These are phyloP conservation scores for Clivina fossor DNA, from an alignment of 2,888 invertebrate genomes.

Conservation along the genomic window DNA sequence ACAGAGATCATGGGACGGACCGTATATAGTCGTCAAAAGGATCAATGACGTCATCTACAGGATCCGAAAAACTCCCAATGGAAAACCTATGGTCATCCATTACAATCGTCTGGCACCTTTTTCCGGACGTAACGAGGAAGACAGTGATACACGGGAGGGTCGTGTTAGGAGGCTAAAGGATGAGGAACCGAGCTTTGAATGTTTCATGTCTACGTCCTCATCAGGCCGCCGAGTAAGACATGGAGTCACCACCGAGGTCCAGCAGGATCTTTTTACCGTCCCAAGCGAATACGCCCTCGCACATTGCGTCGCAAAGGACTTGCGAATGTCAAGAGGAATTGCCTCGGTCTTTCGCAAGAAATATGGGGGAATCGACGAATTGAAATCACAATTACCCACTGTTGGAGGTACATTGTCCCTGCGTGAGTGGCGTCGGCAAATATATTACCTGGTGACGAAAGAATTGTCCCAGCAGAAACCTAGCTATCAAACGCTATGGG, in stretches of 20 bases:
- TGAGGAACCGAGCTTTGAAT: too few relatives aligned
- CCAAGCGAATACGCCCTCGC: neutral
- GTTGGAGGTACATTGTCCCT: neutral
- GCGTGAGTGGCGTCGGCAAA: neutral
- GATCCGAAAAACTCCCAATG: constrained; percentile 18
- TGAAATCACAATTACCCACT: neutral
- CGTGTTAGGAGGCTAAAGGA: too few relatives aligned
- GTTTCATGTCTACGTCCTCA: too few relatives aligned
- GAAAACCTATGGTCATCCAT: constrained; percentile 33
- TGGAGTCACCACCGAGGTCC: neutral
- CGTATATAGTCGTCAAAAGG: constrained; percentile 34
- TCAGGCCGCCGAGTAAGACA: neutral
- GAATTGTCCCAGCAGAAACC: neutral
- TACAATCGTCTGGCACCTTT: constrained; percentile 28
- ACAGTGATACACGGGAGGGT: too few relatives aligned
- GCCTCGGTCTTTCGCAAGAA: neutral
- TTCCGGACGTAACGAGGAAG: too few relatives aligned
- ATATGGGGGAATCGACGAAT: neutral
- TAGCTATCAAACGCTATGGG: too few relatives aligned
- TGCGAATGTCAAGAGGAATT: neutral
- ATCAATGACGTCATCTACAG: constrained; percentile 36
- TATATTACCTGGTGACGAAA: constrained; percentile 1
- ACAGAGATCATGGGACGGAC: constrained; percentile 30
- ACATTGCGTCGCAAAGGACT: neutral
- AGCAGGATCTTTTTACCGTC: neutral